phyloP scores from a whole-genome alignment of 2,888 invertebrate species.

The Polietes domitor region DNA sequence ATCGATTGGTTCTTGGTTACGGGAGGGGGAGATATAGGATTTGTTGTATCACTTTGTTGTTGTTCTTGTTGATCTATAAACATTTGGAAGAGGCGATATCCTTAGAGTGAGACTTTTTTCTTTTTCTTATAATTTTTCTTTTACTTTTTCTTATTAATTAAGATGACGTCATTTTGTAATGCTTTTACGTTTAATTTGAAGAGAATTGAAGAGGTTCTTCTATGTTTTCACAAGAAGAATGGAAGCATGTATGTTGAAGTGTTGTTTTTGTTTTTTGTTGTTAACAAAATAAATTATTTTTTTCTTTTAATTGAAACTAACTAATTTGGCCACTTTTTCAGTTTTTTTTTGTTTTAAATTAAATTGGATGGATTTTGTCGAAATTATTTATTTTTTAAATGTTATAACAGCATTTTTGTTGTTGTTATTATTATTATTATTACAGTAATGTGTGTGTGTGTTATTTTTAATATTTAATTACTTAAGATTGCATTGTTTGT shows the following conservation, averaged over 20 bases:
- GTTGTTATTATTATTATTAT: slow-evolving; percentile 19
- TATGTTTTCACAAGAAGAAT: slow-evolving; percentile 1
- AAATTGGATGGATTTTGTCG: slow-evolving; percentile 53
- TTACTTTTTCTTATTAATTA: neutral
- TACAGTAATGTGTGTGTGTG: neutral
- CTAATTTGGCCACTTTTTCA: slow-evolving; percentile 68
- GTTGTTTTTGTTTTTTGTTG: neutral
- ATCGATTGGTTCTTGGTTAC: neutral
- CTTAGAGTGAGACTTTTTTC: neutral
- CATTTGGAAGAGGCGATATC: neutral
- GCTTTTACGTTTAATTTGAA: too few species aligned
- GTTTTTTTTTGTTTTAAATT: slow-evolving; percentile 40
- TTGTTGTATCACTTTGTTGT: slow-evolving; percentile 24
- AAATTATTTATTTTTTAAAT: slow-evolving; percentile 42
- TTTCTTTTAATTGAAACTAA: slow-evolving; percentile 49
- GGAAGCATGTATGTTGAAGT: slow-evolving; percentile 54
- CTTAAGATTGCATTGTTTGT: slow-evolving; percentile 54
- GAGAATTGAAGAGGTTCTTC: neutral
- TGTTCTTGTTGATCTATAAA: neutral
- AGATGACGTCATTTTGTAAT: neutral
- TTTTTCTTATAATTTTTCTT: neutral
- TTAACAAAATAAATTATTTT: neutral
- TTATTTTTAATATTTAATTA: slow-evolving; percentile 19
- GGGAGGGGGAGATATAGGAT: neutral
- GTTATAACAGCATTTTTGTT: slow-evolving; percentile 17